Evolutionary conservation across 2,888 invertebrate genomes (phyloP).

Genomic region (Apotomis turbidana): DNA sequence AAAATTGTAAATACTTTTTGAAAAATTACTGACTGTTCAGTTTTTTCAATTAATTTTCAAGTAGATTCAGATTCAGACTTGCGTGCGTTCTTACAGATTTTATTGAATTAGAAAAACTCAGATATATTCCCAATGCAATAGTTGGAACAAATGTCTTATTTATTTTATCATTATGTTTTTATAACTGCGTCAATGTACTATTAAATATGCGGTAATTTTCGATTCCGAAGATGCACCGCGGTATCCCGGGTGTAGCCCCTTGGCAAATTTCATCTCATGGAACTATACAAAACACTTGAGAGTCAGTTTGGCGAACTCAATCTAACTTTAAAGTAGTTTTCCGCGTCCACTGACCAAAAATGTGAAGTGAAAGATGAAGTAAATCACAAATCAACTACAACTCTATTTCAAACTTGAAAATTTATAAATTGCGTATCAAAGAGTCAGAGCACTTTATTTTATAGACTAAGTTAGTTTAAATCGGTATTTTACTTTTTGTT

Average conservation of each 20-base stretch:
- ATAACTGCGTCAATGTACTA: neutral
- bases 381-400: slow-evolving; percentile 39
- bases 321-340: slow-evolving; percentile 45
- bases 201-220: neutral
- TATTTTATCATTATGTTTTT: too few species aligned
- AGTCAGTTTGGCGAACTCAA: slow-evolving; percentile 43
- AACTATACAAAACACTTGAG: slow-evolving; percentile 44
- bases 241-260: slow-evolving; percentile 10
- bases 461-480: neutral
- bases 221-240: neutral
- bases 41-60: too few species aligned
- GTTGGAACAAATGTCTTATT: too few species aligned
- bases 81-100: too few species aligned
- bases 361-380: slow-evolving; percentile 36
- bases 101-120: too few species aligned
- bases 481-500: neutral
- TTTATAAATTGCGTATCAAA: slow-evolving; percentile 31
- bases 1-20: too few species aligned
- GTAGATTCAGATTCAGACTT: too few species aligned
- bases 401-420: slow-evolving; percentile 26
- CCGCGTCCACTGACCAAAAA: slow-evolving; percentile 36
- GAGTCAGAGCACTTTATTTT: slow-evolving; percentile 1
- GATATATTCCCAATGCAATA: too few species aligned
- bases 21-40: too few species aligned
- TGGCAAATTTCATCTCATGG: slow-evolving; percentile 38